These are phyloP conservation scores for Melieria omissa DNA, from an alignment of 2,888 invertebrate species.

Conservation along the genomic window DNA sequence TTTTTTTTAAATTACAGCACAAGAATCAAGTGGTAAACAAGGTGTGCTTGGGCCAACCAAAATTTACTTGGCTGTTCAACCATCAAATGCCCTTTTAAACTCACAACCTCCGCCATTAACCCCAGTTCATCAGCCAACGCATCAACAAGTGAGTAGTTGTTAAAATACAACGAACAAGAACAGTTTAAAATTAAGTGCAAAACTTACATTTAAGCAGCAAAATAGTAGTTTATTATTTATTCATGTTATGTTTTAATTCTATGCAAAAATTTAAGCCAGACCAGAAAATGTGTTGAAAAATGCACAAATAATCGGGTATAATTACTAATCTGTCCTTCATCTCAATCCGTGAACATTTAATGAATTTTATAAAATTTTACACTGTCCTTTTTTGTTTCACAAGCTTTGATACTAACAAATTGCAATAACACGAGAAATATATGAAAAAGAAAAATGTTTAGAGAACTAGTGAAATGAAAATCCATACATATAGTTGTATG, in stretches of 20 bases:
- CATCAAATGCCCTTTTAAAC: slow-evolving; percentile 68
- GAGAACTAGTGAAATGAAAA: too few relatives aligned
- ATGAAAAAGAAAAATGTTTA: too few relatives aligned
- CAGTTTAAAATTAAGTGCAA: slow-evolving; percentile 19
- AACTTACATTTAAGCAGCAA: slow-evolving; percentile 14
- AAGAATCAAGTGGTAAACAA: slow-evolving; percentile 87
- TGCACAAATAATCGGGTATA: too few relatives aligned
- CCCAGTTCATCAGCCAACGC: slow-evolving; percentile 67
- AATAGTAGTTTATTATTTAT: not conserved
- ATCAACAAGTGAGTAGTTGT: slow-evolving; percentile 67
- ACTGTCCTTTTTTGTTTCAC: too few relatives aligned
- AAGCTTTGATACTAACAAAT: too few relatives aligned
- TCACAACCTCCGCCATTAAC: slow-evolving; percentile 70
- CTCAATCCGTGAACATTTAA: too few relatives aligned
- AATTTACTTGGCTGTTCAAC: slow-evolving; percentile 87
- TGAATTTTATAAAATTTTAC: too few relatives aligned
- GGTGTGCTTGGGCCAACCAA: slow-evolving; percentile 87
- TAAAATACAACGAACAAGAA: slow-evolving; percentile 42
- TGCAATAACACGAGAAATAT: too few relatives aligned
- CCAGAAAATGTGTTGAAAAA: too few relatives aligned
- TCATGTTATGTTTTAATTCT: not conserved
- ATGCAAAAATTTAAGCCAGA: not conserved
- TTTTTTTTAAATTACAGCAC: slow-evolving; percentile 69
- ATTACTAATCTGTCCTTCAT: too few relatives aligned
- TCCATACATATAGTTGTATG: too few relatives aligned